phyloP scores from a whole-genome alignment of 2,888 invertebrate species.

The Andrena flavipes region DNA sequence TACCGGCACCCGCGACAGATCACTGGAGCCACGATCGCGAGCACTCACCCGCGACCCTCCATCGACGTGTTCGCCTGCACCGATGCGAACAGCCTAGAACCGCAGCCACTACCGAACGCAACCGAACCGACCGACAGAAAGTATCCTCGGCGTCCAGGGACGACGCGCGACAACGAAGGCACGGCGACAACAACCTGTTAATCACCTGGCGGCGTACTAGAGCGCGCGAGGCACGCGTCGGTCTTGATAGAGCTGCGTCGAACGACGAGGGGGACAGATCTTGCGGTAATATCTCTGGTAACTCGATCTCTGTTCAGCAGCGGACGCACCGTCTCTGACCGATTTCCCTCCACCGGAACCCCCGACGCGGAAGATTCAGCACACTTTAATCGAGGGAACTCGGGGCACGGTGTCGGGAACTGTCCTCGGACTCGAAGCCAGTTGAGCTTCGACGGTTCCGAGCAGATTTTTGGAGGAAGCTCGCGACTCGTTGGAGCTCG shows the following conservation, averaged over 20 bases:
- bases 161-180: slow-evolving; percentile 43
- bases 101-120: background rate
- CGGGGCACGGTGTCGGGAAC: background rate
- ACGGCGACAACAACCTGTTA: slow-evolving; percentile 71
- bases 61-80: background rate
- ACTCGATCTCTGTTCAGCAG: background rate
- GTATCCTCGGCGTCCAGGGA: background rate
- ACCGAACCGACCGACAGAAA: background rate
- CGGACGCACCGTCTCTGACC: background rate
- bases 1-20: background rate
- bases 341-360: background rate
- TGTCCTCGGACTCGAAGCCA: background rate
- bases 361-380: background rate
- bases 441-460: background rate
- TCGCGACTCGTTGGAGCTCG: background rate
- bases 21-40: background rate
- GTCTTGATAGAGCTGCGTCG: background rate
- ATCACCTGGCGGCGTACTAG: slow-evolving; percentile 54
- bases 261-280: slow-evolving; percentile 2
- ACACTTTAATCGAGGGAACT: background rate
- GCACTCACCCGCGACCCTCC: background rate
- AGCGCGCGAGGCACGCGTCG: slow-evolving; percentile 37
- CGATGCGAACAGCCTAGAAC: background rate
- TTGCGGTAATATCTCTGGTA: background rate
- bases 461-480: background rate